Evolutionary conservation across 2,888 invertebrate species (phyloP).

Genomic region (Megalurothrips usitatus): DNA sequence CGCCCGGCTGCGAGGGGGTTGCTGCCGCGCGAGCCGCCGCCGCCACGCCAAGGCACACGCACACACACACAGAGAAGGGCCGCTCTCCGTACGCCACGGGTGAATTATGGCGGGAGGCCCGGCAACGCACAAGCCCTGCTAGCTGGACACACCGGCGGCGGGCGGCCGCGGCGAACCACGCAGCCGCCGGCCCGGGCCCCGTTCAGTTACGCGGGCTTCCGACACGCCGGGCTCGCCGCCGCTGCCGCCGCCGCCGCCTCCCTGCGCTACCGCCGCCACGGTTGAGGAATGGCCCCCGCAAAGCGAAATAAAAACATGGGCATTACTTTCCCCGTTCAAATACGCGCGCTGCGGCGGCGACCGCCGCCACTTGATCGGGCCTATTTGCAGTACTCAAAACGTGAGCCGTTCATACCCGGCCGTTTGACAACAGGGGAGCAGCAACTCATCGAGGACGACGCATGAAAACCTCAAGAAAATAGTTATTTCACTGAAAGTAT

Average conservation of each 20-base stretch:
- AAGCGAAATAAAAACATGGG: not conserved
- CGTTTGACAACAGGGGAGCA: too few species aligned
- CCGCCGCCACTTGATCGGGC: too few species aligned
- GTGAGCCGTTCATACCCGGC: too few species aligned
- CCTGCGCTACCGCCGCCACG: not conserved
- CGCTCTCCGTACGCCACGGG: not conserved
- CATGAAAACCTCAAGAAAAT: too few species aligned
- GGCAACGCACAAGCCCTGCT: not conserved
- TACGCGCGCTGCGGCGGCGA: too few species aligned
- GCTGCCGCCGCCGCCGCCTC: not conserved
- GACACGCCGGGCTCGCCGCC: not conserved
- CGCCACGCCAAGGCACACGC: not conserved
- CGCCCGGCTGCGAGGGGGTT: not conserved
- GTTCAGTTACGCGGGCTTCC: not conserved
- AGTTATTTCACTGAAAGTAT: too few species aligned
- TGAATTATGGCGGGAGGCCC: not conserved
- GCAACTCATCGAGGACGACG: too few species aligned
- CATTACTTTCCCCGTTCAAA: constrained; percentile 11
- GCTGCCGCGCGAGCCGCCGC: not conserved
- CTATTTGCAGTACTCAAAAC: too few species aligned
- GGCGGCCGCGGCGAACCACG: not conserved
- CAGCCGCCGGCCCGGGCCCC: not conserved
- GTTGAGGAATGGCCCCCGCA: constrained; percentile 8
- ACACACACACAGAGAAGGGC: not conserved
- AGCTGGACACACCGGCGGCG: not conserved